Evolutionary conservation across 2,888 invertebrate species (phyloP), one percentile per base, ranked within the genome.

Genomic region (Limenitis camilla): DNA sequence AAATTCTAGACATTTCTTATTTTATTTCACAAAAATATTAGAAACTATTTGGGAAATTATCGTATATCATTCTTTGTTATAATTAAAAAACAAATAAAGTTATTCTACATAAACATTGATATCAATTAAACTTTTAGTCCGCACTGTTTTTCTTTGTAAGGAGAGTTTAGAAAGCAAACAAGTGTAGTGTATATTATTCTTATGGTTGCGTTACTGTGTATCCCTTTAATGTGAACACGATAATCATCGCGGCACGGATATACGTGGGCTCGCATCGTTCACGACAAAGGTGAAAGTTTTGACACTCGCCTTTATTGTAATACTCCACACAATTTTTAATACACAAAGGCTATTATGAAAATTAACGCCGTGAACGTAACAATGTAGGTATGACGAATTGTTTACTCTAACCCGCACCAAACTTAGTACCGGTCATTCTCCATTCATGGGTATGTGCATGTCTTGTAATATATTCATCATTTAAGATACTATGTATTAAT

Each of bases 231-330:
- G 55, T 54, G 53, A 55, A 47, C 55, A 56, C 43, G 59, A 60
- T 61, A 57, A 57, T 53, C 52, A 61, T 56, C 57, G 58, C 44
- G 55, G 55, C 57, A 60, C 56, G 61, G 56, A 58, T 61, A 53
- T 53, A 63, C 61, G 65, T 65, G 62, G 66, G 64, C 58, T 55
- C 57, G 49, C 59, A 55, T 58, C 49, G 51, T 61, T 59, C 58
- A 59, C 58, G 56, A 63, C 57, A 55, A 58, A 59, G 64, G 67
- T 63, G 66, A 68, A 69, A 69, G 67, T 65, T 64, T 59, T 53
- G 53, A 61, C 58, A 55, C 59, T 52, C 57, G 55, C 45, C 57
- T 60, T 53, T 55, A 55, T 54, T 53, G 58, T 53, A 53, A 57
- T 58, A 55, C 50, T 51, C 56, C 46, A 61, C 45, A 46, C 44